Base-by-base conservation (phyloP, 2,888 invertebrate species). In the Trissolcus japonicus region DNA sequence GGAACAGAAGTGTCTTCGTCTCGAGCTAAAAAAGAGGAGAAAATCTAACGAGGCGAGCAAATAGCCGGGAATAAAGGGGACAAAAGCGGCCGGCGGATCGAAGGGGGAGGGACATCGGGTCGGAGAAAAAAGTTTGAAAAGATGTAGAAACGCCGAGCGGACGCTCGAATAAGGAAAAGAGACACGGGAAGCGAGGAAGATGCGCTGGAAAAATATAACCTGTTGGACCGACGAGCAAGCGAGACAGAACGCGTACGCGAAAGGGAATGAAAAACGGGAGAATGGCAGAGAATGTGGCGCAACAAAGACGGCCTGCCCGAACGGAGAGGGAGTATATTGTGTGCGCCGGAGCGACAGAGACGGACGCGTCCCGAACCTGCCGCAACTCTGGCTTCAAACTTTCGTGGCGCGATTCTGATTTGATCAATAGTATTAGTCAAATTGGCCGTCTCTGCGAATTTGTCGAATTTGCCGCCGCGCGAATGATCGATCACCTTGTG, bases 341-440 rank as follows among this genome's bases (percentile, higher is more conserved):
- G 57, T 25, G 80, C 73, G 72, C 65, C 67, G 54, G 82, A 66
- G 79, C 74, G 79, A 78, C 51, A 48, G 66, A 63, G 78, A 73
- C 55, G 56, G 62, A 21, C 72, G 72, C 62, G 83, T 84, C 86
- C 88, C 85, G 86, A 85, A 87, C 87, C 87, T 88, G 81, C 87
- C 87, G 84, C 86, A 88, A 88, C 85, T 83, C 81, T 78, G 82
- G 84, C 84, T 83, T 62, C 84, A 82, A 84, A 86, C 86, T 86
- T 86, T 86, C 85, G 86, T 83, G 82, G 83, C 84, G 86, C 85
- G 84, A 84, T 86, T 85, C 84, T 81, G 84, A 88, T 87, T 86
- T 84, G 83, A 87, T 87, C 86, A 85, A 86, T 87, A 84, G 76
- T 75, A 71, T 76, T 80, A 76, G 79, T 77, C 78, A 68, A 79